Percentiles rank a stretch among this genome's conserved stretches.
Evolutionary conservation across 2,113 vertebrate genomes (phyloP).

Genomic region (Australoheros scitulus): DNA sequence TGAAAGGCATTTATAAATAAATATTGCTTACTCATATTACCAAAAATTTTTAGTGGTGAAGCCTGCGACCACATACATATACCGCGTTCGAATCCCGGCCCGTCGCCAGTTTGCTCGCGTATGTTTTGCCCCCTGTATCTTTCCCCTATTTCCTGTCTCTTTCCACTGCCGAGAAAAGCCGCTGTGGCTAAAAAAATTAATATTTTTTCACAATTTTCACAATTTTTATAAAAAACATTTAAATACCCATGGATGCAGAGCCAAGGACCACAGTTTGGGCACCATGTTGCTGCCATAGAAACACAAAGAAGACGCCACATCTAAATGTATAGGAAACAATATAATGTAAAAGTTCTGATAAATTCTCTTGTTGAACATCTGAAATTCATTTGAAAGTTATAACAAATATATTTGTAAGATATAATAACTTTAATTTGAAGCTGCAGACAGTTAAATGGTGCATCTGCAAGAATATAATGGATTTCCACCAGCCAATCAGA

Average conservation of each 20-base stretch:
- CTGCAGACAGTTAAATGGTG: no score
- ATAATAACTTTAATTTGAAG: neutral
- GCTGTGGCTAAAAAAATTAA: no score
- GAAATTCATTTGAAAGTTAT: neutral
- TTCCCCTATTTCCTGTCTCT: no score
- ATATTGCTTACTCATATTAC: neutral
- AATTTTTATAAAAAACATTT: neutral
- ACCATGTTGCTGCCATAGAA: neutral
- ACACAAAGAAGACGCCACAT: neutral
- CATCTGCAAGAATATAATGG: no score
- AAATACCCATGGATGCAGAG: neutral
- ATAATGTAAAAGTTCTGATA: fast-evolving
- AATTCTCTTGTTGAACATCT: neutral
- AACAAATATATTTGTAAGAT: fast-evolving
- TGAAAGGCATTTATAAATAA: neutral
- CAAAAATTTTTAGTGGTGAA: no score
- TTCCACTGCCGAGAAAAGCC: no score
- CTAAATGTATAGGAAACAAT: neutral
- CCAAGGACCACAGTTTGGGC: neutral
- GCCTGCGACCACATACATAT: no score
- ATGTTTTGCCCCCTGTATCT: no score
- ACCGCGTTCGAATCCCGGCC: no score
- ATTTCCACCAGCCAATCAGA: no score
- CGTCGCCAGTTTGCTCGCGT: no score
- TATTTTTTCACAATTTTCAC: no score